Percentiles rank a stretch among this genome's conserved stretches.
Conservation (phyloP, 2,888 invertebrate species). For the Drosophila tanythrix region DNA sequence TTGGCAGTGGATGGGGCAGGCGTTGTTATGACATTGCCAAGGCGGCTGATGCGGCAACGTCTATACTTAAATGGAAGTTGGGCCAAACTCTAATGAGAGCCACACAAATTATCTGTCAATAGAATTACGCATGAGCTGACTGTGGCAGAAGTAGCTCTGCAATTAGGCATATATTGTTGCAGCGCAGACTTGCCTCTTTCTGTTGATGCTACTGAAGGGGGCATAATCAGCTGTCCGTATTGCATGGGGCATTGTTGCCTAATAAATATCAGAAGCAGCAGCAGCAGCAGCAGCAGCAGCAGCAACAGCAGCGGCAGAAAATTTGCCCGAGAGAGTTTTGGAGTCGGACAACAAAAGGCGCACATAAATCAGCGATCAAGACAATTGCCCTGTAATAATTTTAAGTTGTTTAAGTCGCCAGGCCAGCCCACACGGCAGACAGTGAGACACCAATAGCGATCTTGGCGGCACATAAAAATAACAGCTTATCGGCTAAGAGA, state of each 20-base stretch:
- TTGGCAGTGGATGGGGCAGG: neutral
- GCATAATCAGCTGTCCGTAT: constrained; percentile 52
- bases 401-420: constrained; percentile 75
- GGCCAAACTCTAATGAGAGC: neutral
- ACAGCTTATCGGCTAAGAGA: constrained; percentile 83
- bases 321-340: constrained; percentile 35
- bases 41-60: neutral
- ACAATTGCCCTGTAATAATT: constrained; percentile 80
- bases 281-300: constrained; percentile 30
- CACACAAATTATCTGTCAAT: neutral
- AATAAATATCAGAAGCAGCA: constrained; percentile 23
- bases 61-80: constrained; percentile 12
- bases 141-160: neutral
- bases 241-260: constrained; percentile 36
- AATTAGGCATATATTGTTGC: neutral
- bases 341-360: constrained; percentile 60
- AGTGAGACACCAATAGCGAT: constrained; percentile 45
- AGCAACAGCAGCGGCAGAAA: constrained; percentile 25
- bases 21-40: constrained; percentile 38
- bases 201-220: constrained; percentile 41
- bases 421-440: constrained; percentile 65
- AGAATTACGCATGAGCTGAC: neutral
- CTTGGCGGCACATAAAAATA: constrained; percentile 83
- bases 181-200: neutral
- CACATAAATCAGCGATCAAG: constrained; percentile 78